Conservation (phyloP, 2,797 vertebrate species). For the Rhinichthys osculus region DNA sequence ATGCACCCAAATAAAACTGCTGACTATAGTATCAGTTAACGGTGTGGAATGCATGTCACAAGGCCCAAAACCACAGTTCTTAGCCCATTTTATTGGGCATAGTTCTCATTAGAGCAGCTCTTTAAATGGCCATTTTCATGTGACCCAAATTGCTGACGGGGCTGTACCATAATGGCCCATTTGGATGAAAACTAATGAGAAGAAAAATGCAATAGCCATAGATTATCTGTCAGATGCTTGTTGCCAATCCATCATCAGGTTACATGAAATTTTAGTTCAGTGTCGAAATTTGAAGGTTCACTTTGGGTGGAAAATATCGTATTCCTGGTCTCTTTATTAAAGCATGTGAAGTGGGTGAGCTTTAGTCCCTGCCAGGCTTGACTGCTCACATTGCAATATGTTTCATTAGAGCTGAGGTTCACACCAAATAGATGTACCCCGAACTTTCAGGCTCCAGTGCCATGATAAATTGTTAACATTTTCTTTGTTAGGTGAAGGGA, state of each 20-base stretch:
- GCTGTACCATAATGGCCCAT: constrained; percentile 47
- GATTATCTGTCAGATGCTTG: constrained; percentile 46
- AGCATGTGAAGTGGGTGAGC: constrained; percentile 14
- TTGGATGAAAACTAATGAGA: constrained; percentile 46
- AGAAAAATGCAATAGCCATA: constrained; percentile 45
- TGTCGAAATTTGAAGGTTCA: neutral
- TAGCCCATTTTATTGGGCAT: neutral
- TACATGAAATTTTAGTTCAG: constrained; percentile 6
- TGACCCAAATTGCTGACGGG: constrained; percentile 32
- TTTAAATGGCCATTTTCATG: constrained; percentile 58
- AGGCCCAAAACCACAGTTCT: neutral
- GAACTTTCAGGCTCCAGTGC: constrained; percentile 43
- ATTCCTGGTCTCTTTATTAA: constrained; percentile 23
- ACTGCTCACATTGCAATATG: constrained; percentile 39
- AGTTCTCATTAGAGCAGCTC: constrained; percentile 41
- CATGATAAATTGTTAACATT: constrained; percentile 36
- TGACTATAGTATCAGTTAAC: neutral
- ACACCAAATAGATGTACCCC: constrained; percentile 27
- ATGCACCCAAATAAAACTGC: neutral
- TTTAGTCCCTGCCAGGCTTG: constrained; percentile 39
- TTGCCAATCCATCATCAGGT: constrained; percentile 23
- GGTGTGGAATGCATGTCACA: neutral
- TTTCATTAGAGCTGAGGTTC: constrained; percentile 30
- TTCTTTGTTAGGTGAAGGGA: constrained; percentile 29
- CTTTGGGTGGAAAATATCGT: neutral